These are phyloP conservation scores for Pseudonaja textilis DNA, from an alignment of 2,113 vertebrate species.

Conservation along the genomic window DNA sequence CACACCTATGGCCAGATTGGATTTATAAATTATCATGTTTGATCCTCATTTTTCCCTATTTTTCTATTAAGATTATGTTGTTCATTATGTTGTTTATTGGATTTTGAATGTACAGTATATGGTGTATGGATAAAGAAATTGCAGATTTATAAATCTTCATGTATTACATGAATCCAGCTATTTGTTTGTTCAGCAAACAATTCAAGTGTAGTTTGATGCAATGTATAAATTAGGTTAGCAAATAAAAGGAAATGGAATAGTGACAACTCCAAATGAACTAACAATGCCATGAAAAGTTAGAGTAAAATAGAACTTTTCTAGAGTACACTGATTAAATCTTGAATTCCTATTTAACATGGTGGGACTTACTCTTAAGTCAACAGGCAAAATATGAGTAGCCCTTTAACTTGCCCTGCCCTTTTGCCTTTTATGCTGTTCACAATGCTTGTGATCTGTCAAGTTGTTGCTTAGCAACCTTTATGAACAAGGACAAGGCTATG, in stretches of 20 bases:
- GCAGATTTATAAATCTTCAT: background rate
- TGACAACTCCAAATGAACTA: background rate
- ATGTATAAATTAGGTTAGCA: background rate
- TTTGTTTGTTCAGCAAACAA: background rate
- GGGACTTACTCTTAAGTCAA: background rate
- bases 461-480: constrained; percentile 70
- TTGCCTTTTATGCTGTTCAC: background rate
- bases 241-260: background rate
- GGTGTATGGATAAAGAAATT: background rate
- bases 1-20: background rate
- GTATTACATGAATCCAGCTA: background rate
- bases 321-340: background rate
- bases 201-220: background rate
- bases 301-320: background rate
- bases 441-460: constrained; percentile 43
- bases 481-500: constrained; percentile 53
- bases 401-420: background rate
- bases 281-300: background rate
- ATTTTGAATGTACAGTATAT: background rate
- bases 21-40: background rate
- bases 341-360: background rate
- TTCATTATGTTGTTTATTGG: background rate
- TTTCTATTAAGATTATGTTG: background rate
- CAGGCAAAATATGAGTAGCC: background rate
- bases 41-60: background rate